Conservation (phyloP, 1,140 invertebrate species). For the Triops longicaudatus region DNA sequence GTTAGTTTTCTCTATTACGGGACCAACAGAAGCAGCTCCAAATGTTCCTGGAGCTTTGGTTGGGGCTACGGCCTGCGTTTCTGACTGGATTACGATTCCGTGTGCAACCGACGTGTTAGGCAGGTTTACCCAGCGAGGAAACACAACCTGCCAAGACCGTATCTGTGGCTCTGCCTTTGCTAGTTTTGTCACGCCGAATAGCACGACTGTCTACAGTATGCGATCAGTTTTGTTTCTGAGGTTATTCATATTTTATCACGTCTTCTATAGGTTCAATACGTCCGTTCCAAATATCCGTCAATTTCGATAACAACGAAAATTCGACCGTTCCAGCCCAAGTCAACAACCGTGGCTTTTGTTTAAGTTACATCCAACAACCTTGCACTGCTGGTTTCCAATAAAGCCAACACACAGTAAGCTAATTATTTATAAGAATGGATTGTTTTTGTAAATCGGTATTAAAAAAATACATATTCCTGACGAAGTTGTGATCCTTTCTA, state of each 20-base stretch:
- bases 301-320: constrained; percentile 62
- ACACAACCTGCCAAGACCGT: constrained; percentile 52
- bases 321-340: constrained; percentile 40
- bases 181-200: constrained; percentile 48
- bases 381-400: constrained; percentile 34
- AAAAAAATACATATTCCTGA: background rate
- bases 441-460: background rate
- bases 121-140: constrained; percentile 38
- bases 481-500: background rate
- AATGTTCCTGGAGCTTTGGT: constrained; percentile 52
- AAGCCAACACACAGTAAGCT: background rate
- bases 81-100: constrained; percentile 69
- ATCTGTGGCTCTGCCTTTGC: constrained; percentile 64
- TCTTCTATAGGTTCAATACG: constrained; percentile 57
- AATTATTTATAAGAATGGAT: background rate
- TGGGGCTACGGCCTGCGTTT: constrained; percentile 50
- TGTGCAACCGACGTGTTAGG: constrained; percentile 54
- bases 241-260: constrained; percentile 21
- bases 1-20: background rate
- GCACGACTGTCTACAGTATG: constrained; percentile 56
- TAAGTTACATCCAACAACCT: constrained; percentile 34
- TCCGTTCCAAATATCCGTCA: constrained; percentile 65
- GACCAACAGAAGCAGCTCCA: constrained; percentile 9
- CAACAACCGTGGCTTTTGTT: constrained; percentile 34
- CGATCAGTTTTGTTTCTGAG: no score